Percentiles rank a stretch among this genome's conserved stretches.
Evolutionary conservation across 2,113 vertebrate genomes (phyloP).

Genomic region (Opisthocomus hoazin): DNA sequence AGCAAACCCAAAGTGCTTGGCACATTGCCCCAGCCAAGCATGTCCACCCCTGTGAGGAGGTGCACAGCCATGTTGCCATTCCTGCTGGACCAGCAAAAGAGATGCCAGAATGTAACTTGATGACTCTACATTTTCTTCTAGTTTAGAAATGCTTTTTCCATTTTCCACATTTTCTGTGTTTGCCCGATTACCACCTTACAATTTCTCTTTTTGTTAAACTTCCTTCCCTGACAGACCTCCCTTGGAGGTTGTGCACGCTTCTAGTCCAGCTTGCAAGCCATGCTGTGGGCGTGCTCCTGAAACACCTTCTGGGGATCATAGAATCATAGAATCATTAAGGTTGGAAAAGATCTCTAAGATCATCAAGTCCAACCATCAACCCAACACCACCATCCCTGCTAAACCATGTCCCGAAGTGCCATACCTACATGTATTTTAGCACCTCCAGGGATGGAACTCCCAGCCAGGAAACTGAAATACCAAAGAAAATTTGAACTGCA

Average conservation of each 20-base stretch:
- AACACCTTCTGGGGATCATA: neutral
- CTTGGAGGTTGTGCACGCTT: rapidly evolving
- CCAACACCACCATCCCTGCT: too few relatives aligned
- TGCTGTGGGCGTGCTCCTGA: neutral
- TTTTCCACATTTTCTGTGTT: neutral
- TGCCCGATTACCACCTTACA: neutral
- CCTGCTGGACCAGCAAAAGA: neutral
- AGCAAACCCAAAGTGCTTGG: neutral
- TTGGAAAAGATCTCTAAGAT: too few relatives aligned
- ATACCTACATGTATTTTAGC: too few relatives aligned
- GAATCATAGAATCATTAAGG: too few relatives aligned
- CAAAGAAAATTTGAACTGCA: neutral
- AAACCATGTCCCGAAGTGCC: too few relatives aligned
- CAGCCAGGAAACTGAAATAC: neutral
- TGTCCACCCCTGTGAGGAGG: neutral
- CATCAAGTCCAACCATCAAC: too few relatives aligned
- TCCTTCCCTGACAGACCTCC: neutral
- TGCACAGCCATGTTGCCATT: rapidly evolving
- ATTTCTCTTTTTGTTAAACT: neutral
- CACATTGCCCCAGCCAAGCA: neutral
- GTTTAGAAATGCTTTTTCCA: neutral
- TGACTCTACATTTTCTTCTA: neutral
- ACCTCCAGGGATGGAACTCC: neutral
- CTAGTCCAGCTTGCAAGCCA: neutral
- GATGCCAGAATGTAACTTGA: neutral